Evolutionary conservation across 2,113 vertebrate species (phyloP).

Genomic region (Arizona elegans): DNA sequence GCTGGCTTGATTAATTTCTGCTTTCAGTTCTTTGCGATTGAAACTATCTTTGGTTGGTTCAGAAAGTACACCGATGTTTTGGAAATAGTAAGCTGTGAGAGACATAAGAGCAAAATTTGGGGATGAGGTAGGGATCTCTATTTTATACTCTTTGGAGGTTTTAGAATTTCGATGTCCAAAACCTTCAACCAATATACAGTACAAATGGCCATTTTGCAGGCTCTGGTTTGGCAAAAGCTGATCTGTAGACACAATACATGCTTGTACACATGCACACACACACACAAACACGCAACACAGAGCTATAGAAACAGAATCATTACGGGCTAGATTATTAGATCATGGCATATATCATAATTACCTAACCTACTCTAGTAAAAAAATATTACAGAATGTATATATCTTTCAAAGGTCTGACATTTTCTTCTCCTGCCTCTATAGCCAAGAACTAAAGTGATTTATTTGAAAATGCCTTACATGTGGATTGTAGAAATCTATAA

Average conservation of each 20-base stretch:
- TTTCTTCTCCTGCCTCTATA: background rate
- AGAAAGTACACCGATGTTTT: background rate
- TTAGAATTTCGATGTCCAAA: background rate
- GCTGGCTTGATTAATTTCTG: background rate
- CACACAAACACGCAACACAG: background rate
- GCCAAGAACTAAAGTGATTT: background rate
- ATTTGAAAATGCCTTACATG: background rate
- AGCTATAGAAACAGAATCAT: background rate
- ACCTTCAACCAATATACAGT: background rate
- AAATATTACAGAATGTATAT: background rate
- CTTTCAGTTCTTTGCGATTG: background rate
- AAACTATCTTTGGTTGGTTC: background rate
- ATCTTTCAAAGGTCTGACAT: constrained; percentile 5
- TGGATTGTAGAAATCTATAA: constrained; percentile 10
- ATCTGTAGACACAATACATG: background rate
- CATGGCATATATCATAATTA: background rate
- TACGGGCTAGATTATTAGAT: background rate
- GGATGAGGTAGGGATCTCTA: background rate
- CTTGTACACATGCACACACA: background rate
- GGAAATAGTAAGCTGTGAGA: background rate
- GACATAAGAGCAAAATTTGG: background rate
- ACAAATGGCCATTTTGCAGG: background rate
- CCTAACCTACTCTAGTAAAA: background rate
- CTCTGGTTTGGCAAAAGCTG: background rate
- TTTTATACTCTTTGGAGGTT: background rate